Conservation (phyloP, 2,113 vertebrate species). For the Oophaga pumilio region DNA sequence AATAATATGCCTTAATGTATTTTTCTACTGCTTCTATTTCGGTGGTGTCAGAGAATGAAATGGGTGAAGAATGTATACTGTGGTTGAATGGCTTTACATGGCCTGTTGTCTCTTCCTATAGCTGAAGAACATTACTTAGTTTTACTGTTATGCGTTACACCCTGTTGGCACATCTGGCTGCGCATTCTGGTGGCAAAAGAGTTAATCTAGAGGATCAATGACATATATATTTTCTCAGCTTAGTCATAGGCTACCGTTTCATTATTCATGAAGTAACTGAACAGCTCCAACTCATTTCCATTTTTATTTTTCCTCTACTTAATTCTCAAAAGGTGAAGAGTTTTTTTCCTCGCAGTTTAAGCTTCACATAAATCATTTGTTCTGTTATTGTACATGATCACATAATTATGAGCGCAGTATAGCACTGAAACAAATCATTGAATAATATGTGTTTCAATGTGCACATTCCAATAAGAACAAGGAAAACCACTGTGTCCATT, state of each 20-base stretch:
- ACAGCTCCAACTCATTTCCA: background rate
- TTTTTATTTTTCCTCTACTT: background rate
- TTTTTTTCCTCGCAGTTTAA: background rate
- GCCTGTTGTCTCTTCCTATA: slow-evolving; percentile 13
- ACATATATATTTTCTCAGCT: background rate
- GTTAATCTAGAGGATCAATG: slow-evolving; percentile 9
- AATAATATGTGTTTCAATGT: no score
- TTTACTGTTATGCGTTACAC: background rate
- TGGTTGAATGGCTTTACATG: slow-evolving; percentile 26
- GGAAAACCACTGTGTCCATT: no score
- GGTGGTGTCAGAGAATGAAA: slow-evolving; percentile 30
- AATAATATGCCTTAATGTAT: slow-evolving; percentile 31
- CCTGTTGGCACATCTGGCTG: background rate
- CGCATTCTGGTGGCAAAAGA: background rate
- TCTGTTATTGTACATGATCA: no score
- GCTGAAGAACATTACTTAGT: slow-evolving; percentile 35
- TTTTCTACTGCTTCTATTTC: slow-evolving; percentile 28
- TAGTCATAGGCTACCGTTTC: background rate
- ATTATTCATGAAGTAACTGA: slow-evolving; percentile 28
- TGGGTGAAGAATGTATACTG: slow-evolving; percentile 18
- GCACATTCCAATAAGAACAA: no score
- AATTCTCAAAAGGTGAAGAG: background rate
- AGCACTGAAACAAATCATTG: no score
- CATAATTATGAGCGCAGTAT: no score
- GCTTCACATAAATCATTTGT: background rate